Evolutionary conservation across 1,140 invertebrate species (phyloP), one percentile per base, ranked within the genome.

Genomic region (Pogonomyrmex californicus): DNA sequence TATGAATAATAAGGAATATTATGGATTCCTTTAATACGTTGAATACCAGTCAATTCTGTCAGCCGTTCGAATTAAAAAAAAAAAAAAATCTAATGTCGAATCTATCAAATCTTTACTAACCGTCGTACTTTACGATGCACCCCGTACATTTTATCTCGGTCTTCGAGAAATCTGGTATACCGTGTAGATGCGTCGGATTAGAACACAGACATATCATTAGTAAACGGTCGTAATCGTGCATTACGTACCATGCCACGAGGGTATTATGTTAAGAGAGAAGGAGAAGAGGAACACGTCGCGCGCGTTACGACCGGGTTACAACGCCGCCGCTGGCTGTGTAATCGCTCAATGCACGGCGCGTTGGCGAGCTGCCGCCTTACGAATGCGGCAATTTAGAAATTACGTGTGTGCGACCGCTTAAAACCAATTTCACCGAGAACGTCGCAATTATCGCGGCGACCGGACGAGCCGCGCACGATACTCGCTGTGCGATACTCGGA

Each of bases 341-440:
- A 81, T 81, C 44, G 78, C 49, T 70, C 49, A 36, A 71, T 70
- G 65, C 38, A 6, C 76, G 17, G 9, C 36, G 62, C 76, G 49
- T 14, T 12, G 65, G n/a, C 23, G 14, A 44, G 65, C 33, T 79
- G 49, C 23, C 30, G 47, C 30, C 76, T 77, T 77, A 79, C 54
- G 23, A 51, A 85, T 62, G n/a, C 12, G 30, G 73, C 36, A 79
- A 85, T 85, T 78, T 65, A 79, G 51, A 51, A 73, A 82, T 73
- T 85, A 63, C 70, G 54, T 38, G 36, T 33, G n/a, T 66, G 62
- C 70, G 41, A 76, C 75, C 33, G 62, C 62, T 79, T 79, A 66
- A 79, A 68, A 79, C 77, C 77, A 30, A 79, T 79, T 54, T 79
- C 62, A 41, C 63, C 30, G 51, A 36, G 79, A 82, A 58, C 30